Percentiles rank a stretch among this genome's conserved stretches.
phyloP scores from a whole-genome alignment of 2,888 invertebrate genomes.

The Oeneis ivallda region DNA sequence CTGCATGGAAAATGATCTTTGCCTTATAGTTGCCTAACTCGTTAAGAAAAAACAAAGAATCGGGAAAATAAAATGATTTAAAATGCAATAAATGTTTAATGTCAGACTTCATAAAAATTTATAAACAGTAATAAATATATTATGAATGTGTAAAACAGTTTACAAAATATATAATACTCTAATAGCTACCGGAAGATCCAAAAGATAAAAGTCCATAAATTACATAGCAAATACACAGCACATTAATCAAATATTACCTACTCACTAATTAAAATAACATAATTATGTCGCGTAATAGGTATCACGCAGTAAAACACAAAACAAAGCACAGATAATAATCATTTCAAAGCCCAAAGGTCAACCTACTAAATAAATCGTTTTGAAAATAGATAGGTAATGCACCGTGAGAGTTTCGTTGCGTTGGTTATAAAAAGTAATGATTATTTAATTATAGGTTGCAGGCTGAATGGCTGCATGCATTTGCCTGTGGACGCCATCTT shows the following conservation, averaged over 20 bases:
- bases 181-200: background rate
- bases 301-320: slow-evolving; percentile 16
- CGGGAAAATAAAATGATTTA: too few relatives aligned
- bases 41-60: background rate
- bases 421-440: slow-evolving; percentile 34
- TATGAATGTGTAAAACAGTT: too few relatives aligned
- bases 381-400: slow-evolving; percentile 25
- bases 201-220: slow-evolving; percentile 2
- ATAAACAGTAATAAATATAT: too few relatives aligned
- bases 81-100: too few relatives aligned
- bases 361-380: slow-evolving; percentile 22
- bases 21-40: background rate
- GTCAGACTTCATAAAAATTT: too few relatives aligned
- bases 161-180: too few relatives aligned
- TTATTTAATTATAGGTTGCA: slow-evolving; percentile 36
- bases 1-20: background rate
- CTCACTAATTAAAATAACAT: slow-evolving; percentile 8
- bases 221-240: background rate
- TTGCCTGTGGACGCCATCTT: slow-evolving; percentile 25
- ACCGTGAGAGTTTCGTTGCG: slow-evolving; percentile 34
- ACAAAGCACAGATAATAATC: slow-evolving; percentile 24
- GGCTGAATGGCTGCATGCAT: slow-evolving; percentile 17
- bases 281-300: slow-evolving; percentile 14
- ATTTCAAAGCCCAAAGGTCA: slow-evolving; percentile 24
- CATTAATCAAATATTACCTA: slow-evolving; percentile 2